Percentiles rank a stretch among this genome's conserved stretches.
Conservation (phyloP, 1,140 invertebrate genomes). For the Parapsyche elsis region DNA sequence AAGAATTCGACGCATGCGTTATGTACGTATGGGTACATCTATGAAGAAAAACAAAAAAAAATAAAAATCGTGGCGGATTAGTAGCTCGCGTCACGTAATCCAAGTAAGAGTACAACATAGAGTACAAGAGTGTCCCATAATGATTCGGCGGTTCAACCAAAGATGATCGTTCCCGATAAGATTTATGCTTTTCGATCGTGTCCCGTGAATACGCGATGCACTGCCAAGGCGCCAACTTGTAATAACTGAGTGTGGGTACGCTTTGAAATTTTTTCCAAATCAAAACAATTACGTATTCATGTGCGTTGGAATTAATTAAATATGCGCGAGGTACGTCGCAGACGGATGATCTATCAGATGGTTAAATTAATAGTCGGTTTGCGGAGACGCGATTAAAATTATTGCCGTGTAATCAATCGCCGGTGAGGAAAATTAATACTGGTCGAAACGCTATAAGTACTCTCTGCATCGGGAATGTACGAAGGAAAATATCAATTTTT, state of each 20-base stretch:
- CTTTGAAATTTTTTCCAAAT: not conserved
- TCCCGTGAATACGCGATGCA: constrained; percentile 8
- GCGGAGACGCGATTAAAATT: not conserved
- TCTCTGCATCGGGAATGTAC: too few species aligned
- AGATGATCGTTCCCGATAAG: constrained; percentile 32
- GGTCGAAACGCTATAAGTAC: too few species aligned
- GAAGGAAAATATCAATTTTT: too few species aligned
- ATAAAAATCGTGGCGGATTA: not conserved
- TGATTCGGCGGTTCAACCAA: constrained; percentile 12
- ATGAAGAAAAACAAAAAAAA: not conserved
- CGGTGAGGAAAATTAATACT: too few species aligned
- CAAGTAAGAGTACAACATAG: not conserved
- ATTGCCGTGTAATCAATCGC: not conserved
- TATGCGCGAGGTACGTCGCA: not conserved
- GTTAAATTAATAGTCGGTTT: not conserved
- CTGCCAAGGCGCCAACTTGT: constrained; percentile 12
- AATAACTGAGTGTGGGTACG: not conserved
- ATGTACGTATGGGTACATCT: not conserved
- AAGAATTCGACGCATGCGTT: not conserved
- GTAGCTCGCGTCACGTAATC: not conserved
- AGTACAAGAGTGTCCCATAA: constrained; percentile 6
- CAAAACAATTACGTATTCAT: too few species aligned
- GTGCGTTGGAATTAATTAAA: not conserved
- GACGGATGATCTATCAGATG: not conserved
- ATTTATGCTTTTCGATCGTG: constrained; percentile 19